These are phyloP conservation scores for Nephrotoma flavescens DNA, from an alignment of 2,888 invertebrate genomes.

Conservation along the genomic window DNA sequence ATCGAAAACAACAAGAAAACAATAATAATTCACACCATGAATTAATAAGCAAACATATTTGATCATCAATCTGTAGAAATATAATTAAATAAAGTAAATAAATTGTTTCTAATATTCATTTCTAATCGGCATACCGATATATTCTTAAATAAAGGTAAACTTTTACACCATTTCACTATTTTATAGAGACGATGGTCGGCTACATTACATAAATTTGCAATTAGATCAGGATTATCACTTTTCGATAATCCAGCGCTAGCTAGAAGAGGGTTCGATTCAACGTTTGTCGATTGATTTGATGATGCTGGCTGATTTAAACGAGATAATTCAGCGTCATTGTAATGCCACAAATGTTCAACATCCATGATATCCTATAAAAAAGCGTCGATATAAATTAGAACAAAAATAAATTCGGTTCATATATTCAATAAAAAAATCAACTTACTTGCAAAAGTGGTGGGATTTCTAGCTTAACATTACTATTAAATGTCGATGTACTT, in stretches of 20 bases:
- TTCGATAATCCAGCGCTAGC: slow-evolving; percentile 36
- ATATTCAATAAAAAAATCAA: slow-evolving; percentile 4
- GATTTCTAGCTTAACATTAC: slow-evolving; percentile 33
- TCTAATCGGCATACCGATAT: slow-evolving; percentile 60
- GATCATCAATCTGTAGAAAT: slow-evolving; percentile 78
- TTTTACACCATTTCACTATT: slow-evolving; percentile 98
- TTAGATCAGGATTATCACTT: slow-evolving; percentile 59
- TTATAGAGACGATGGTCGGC: slow-evolving; percentile 93
- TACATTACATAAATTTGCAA: slow-evolving; percentile 82
- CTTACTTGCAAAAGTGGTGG: slow-evolving; percentile 54
- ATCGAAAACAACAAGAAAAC: slow-evolving; percentile 88
- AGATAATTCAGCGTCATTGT: slow-evolving; percentile 68
- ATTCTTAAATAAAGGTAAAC: slow-evolving; percentile 88
- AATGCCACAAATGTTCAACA: slow-evolving; percentile 91
- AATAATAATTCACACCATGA: slow-evolving; percentile 92
- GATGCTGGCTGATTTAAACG: slow-evolving; percentile 38
- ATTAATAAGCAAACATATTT: slow-evolving; percentile 90
- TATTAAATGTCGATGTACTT: slow-evolving; percentile 20
- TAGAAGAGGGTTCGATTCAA: slow-evolving; percentile 39
- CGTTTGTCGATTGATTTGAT: slow-evolving; percentile 17
- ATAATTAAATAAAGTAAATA: slow-evolving; percentile 10
- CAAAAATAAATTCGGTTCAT: not conserved
- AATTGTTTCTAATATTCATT: not conserved
- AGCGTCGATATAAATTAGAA: slow-evolving; percentile 9
- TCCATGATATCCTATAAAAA: slow-evolving; percentile 76